phyloP scores from a whole-genome alignment of 1,140 invertebrate species.

The Aleiodes sp. region DNA sequence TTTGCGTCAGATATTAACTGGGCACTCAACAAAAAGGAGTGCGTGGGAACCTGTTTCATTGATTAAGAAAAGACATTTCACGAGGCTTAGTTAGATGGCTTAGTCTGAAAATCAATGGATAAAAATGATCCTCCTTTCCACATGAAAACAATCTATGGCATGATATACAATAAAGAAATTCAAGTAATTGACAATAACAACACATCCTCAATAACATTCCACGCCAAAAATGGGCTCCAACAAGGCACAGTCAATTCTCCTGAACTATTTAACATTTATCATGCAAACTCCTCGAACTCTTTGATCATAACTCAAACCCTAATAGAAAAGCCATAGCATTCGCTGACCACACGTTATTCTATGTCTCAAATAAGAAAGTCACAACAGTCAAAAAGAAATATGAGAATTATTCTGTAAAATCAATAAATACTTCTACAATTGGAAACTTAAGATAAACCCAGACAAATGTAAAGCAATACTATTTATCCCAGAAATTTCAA shows the following conservation, averaged over 20 bases:
- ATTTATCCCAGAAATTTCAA: slow-evolving; percentile 23
- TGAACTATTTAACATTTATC: no score
- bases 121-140: background rate
- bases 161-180: slow-evolving; percentile 14
- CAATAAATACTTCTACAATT: background rate
- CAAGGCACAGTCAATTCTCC: no score
- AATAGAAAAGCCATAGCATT: background rate
- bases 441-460: slow-evolving; percentile 40
- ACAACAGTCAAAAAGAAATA: background rate
- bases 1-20: no score
- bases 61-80: no score
- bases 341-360: background rate
- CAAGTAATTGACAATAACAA: background rate
- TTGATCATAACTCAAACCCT: background rate
- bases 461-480: slow-evolving; percentile 41
- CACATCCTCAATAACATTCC: no score
- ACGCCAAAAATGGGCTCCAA: no score
- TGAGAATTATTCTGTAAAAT: background rate
- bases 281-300: slow-evolving; percentile 9
- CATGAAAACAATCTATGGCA: slow-evolving; percentile 1
- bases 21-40: no score
- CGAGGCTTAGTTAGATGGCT: no score
- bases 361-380: background rate
- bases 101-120: slow-evolving; percentile 29
- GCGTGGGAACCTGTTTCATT: no score